Evolutionary conservation across 2,797 vertebrate species (phyloP), one percentile per base, ranked within the genome.

Genomic region (Anguilla marmorata): DNA sequence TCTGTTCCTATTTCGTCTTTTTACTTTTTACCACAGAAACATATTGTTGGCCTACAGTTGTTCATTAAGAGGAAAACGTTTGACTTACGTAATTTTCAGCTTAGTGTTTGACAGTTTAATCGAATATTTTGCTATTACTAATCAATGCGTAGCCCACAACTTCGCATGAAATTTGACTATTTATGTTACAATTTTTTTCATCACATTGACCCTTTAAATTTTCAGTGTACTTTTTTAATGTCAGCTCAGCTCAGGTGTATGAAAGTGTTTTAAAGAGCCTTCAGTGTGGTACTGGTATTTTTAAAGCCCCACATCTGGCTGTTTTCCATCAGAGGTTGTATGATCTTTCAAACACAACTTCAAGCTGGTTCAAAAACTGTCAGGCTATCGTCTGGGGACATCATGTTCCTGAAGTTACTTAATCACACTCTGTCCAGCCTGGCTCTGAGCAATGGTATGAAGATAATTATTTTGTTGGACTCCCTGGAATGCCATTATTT

Each of bases 101-200:
- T 14, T 69, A 21, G 21, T 69, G 56, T 69, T n/a, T 69, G 63
- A n/a, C 69, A 74, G 11, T 33, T 74, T 33, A 3, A 30, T 3
- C 21, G 2, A 58, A 58, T 58, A 58, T 58, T 58, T 30, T 33
- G 30, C 2, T 11, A 2, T 33, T 9, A 12, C 66, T 72, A 86
- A 84, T 88, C 90, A 89, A 88, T 89, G 86, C 87, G 88, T 88
- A 12, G 89, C 89, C 74, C 66, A 89, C 37, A 27, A 5, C 37
- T 85, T 33, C 19, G 58, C 52, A 16, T 0, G 1, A 27, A 63
- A 63, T 63, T 1, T 21, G 4, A 63, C 21, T 63, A 63, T 16
- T 63, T 21, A 63, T 63, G 60, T 63, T 63, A 24, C 16, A 5
- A 63, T 63, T 19, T 63, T 63, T 63, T 63, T 19, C 24, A 19